phyloP scores from a whole-genome alignment of 30 jellyfish, hydroid and myxozoan genomes.

The Pseudorhiza aurosa region DNA sequence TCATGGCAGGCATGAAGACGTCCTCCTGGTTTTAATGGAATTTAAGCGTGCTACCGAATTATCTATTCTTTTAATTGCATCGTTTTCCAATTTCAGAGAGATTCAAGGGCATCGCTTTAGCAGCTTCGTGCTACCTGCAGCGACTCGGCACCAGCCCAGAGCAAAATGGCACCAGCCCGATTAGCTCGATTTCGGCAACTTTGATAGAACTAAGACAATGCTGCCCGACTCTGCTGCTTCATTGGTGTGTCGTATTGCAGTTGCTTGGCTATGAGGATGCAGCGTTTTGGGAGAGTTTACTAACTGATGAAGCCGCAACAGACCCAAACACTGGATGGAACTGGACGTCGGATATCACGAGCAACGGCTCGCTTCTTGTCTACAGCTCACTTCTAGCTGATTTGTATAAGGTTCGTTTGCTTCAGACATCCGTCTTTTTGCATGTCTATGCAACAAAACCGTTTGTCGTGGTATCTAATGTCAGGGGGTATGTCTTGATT shows the following conservation, averaged over 20 bases:
- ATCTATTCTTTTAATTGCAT: neutral
- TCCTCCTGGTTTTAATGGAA: no score
- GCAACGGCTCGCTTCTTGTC: conserved; percentile 27
- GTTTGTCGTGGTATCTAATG: no score
- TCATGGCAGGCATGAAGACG: no score
- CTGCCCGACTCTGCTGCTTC: conserved; percentile 37
- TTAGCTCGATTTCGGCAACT: neutral
- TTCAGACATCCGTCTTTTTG: no score
- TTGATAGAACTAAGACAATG: neutral
- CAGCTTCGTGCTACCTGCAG: conserved; percentile 40
- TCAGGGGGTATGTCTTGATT: no score
- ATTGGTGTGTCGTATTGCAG: conserved; percentile 51
- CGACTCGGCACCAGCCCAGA: neutral
- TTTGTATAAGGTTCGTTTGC: conserved; percentile 19
- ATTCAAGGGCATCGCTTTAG: conserved; percentile 56
- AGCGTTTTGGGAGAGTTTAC: conserved; percentile 31
- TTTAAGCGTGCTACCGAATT: no score
- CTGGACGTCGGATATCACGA: conserved; percentile 38
- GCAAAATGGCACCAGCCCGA: neutral
- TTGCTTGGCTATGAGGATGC: conserved; percentile 28
- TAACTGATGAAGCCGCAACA: neutral
- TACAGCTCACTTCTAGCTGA: conserved; percentile 45
- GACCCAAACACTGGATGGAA: conserved; percentile 14
- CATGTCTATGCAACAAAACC: no score
- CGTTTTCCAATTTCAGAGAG: conserved; percentile 15